phyloP scores from a whole-genome alignment of 2,888 invertebrate genomes.

The Pseudoips prasinana region DNA sequence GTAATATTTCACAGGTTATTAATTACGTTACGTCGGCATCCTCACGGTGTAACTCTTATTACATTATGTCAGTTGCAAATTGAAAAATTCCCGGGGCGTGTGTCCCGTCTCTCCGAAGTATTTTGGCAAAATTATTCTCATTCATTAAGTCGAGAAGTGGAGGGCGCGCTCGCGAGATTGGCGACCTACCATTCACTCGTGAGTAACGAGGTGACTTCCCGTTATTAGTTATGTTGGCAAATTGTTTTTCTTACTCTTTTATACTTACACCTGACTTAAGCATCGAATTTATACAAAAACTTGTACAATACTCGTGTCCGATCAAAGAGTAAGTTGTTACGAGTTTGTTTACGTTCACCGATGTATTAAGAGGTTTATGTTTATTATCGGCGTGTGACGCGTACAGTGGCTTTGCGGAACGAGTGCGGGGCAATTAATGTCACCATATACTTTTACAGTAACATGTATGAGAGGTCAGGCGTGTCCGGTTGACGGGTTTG shows the following conservation, averaged over 20 bases:
- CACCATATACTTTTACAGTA: slow-evolving; percentile 27
- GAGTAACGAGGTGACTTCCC: slow-evolving; percentile 79
- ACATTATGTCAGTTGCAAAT: slow-evolving; percentile 81
- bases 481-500: slow-evolving; percentile 51
- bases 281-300: slow-evolving; percentile 48
- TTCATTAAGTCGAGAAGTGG: slow-evolving; percentile 79
- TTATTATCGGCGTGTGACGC: slow-evolving; percentile 20
- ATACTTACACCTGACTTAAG: slow-evolving; percentile 40
- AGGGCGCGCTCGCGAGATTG: slow-evolving; percentile 74
- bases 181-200: slow-evolving; percentile 76
- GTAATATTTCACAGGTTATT: slow-evolving; percentile 81
- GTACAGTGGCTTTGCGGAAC: slow-evolving; percentile 9
- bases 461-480: slow-evolving; percentile 35
- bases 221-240: slow-evolving; percentile 76
- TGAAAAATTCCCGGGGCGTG: slow-evolving; percentile 81
- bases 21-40: slow-evolving; percentile 77
- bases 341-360: slow-evolving; percentile 20
- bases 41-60: slow-evolving; percentile 80
- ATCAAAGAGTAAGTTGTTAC: slow-evolving; percentile 17
- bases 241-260: slow-evolving; percentile 72
- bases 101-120: slow-evolving; percentile 79
- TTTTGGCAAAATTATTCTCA: slow-evolving; percentile 81
- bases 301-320: slow-evolving; percentile 36
- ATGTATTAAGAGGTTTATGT: slow-evolving; percentile 22
- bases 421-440: slow-evolving; percentile 25